Evolutionary conservation across 2,797 vertebrate genomes (phyloP).

Genomic region (Gouania willdenowi): DNA sequence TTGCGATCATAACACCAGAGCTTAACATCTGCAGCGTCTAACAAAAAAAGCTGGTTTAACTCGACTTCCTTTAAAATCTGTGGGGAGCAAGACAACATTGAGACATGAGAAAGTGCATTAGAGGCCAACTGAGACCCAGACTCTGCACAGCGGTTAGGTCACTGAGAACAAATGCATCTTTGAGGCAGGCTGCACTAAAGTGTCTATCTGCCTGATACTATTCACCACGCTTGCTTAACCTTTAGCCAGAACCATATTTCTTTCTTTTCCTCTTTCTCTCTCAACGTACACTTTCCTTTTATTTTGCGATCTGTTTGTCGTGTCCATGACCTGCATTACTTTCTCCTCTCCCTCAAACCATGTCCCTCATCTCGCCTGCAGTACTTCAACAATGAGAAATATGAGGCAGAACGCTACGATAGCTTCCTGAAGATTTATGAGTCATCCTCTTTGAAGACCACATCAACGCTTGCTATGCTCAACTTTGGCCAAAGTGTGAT

Average conservation of each 20-base stretch:
- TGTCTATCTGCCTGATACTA: slow-evolving; percentile 35
- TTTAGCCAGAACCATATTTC: slow-evolving; percentile 45
- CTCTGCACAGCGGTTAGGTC: slow-evolving; percentile 40
- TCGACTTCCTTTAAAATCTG: slow-evolving; percentile 38
- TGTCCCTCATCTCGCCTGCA: slow-evolving; percentile 49
- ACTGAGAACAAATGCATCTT: slow-evolving; percentile 56
- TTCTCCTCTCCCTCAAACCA: background rate
- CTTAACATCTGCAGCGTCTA: slow-evolving; percentile 6
- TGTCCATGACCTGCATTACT: slow-evolving; percentile 17
- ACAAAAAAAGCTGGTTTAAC: slow-evolving; percentile 23
- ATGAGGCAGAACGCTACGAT: slow-evolving; percentile 92
- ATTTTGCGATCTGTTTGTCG: slow-evolving; percentile 16
- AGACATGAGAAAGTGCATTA: slow-evolving; percentile 50
- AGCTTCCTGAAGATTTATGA: slow-evolving; percentile 89
- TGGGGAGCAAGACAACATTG: slow-evolving; percentile 33
- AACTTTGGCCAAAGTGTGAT: slow-evolving; percentile 95
- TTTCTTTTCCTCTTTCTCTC: slow-evolving; percentile 19
- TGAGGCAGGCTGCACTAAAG: slow-evolving; percentile 42
- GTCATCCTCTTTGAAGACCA: slow-evolving; percentile 92
- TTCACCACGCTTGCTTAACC: slow-evolving; percentile 48
- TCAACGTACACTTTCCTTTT: slow-evolving; percentile 12
- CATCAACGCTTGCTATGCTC: slow-evolving; percentile 88
- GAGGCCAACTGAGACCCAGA: slow-evolving; percentile 41
- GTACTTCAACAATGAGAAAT: slow-evolving; percentile 99
- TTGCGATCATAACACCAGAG: slow-evolving; percentile 8